Base-by-base conservation (phyloP, 2,113 vertebrate genomes). In the Chrysochloris asiatica region DNA sequence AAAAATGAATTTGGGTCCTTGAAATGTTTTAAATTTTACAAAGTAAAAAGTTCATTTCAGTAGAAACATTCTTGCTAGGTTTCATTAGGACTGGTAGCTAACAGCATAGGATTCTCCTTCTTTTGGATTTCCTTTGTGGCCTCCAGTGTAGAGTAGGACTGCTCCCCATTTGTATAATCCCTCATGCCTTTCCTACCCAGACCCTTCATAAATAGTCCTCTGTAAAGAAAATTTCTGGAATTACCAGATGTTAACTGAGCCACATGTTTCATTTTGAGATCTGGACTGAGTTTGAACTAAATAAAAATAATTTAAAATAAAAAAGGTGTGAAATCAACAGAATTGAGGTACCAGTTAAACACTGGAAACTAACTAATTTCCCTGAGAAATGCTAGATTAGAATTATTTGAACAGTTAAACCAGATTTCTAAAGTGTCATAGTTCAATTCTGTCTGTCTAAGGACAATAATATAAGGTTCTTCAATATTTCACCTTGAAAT, bases 241-340 rank as follows among this genome's bases (percentile, higher is more conserved):
- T 52, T 41, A 54, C 11, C 43, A 85, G 80, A 54, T 50, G 73
- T 63, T 79, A 10, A 36, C 10, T 86, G 38, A 67, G 17, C 0
- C 16, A 65, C 59, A 33, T 75, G 10, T 65, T 95, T 89, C 73
- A 93, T 65, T 77, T 90, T 78, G 50, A 28, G 41, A 10, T 50
- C 21, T 50, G 8, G 38, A 81, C 7, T 83, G 24, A 93, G 38
- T 79, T 81, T 79, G 4, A 16, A 26, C 0, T 45, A 59, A 61
- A 14, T 22, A 67, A 56, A 94, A 76, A 43, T 48, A 81, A 82
- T 43, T 90, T 45, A 36, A 80, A 89, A 52, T 7, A 30, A 73
- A 61, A 38, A 78, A 59, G 71, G 4, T 45, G n/a, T 87, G 63
- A 91, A 83, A 75, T 14, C 8, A 82, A 59, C 61, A 22, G 52